Conservation (phyloP, 1,140 invertebrate species). For the Lucilia sericata region DNA sequence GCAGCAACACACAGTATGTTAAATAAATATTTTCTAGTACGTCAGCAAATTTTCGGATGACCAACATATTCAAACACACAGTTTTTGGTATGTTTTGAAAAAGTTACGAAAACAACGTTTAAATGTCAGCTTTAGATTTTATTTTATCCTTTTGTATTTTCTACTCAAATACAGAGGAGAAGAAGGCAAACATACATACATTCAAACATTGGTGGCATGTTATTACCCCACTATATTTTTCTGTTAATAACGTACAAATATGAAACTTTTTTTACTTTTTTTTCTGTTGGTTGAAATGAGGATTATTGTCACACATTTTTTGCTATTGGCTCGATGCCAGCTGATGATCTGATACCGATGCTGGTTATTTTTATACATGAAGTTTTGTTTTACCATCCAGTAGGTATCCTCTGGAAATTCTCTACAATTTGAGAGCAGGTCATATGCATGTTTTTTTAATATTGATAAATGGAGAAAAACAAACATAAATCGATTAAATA, state of each 20-base stretch:
- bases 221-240: neutral
- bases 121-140: constrained; percentile 23
- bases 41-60: constrained; percentile 28
- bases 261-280: neutral
- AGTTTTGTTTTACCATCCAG: constrained; percentile 3
- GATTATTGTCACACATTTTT: constrained; percentile 32
- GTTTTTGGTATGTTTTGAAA: neutral
- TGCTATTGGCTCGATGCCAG: constrained; percentile 26
- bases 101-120: constrained; percentile 27
- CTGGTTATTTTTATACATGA: constrained; percentile 1
- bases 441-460: neutral
- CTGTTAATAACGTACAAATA: neutral
- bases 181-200: no score
- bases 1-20: constrained; percentile 1
- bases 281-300: constrained; percentile 34
- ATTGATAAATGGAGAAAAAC: neutral
- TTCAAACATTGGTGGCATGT: neutral
- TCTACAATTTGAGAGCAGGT: neutral
- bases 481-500: neutral
- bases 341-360: constrained; percentile 26
- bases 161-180: no score
- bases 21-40: neutral
- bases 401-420: neutral
- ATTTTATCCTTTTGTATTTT: neutral
- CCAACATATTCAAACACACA: neutral